Percentiles rank a stretch among this genome's conserved stretches.
phyloP scores from a whole-genome alignment of 2,888 invertebrate species.

The Melinopterus prodromus region DNA sequence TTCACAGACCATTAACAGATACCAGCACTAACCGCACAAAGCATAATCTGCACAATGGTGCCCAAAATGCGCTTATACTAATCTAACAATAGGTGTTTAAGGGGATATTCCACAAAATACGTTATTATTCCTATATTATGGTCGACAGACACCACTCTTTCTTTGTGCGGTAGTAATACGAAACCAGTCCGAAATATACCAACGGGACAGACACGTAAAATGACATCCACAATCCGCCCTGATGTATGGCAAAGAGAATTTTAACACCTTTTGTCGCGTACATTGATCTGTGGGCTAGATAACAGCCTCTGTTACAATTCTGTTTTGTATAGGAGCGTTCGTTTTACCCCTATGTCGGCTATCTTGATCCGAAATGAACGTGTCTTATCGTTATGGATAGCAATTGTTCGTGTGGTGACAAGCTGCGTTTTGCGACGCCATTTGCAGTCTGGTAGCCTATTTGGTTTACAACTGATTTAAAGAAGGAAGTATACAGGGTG shows the following conservation, averaged over 20 bases:
- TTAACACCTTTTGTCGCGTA: background rate
- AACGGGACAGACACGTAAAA: background rate
- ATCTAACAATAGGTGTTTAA: background rate
- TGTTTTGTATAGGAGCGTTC: background rate
- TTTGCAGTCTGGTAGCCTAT: background rate
- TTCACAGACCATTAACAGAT: background rate
- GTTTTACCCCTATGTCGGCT: background rate
- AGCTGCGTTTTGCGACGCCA: background rate
- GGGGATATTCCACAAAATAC: background rate
- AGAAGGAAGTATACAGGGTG: background rate
- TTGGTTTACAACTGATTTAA: background rate
- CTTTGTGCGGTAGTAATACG: background rate
- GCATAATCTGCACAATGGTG: background rate
- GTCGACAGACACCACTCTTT: background rate
- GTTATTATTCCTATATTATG: background rate
- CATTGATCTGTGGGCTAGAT: background rate
- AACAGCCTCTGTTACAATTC: background rate
- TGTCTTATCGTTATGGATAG: background rate
- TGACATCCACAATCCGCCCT: background rate
- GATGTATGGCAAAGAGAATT: background rate
- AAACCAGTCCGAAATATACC: background rate
- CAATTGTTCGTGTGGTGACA: background rate
- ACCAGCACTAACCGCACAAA: background rate
- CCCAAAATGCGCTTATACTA: constrained; percentile 4
- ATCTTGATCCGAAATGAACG: background rate